Base-by-base conservation (phyloP, 2,888 invertebrate species). In the Drosophila parthenogenetica region DNA sequence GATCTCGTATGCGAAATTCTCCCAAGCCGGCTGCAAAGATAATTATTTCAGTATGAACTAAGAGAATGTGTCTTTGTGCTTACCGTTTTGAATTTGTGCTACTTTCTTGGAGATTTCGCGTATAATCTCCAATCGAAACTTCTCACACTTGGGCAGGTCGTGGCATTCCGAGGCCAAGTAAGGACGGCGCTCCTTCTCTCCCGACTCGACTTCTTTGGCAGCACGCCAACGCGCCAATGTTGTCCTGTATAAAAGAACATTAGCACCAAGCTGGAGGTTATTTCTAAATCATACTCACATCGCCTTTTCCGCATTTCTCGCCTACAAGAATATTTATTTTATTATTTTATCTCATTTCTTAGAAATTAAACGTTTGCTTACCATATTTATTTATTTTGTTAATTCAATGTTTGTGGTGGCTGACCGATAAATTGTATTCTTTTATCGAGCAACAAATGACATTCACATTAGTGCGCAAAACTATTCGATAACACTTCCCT, bases 41-140 rank as follows among this genome's bases (percentile, higher is more conserved):
- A n/a, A 69, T 46, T 1, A 22, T 59, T 22, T 10, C 5, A 32
- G 17, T 17, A 25, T 13, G 3, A 5, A 32, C 16, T 35, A 3
- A 2, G 8, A 10, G 5, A 16, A 19, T 17, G 7, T 14, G 1
- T n/a, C 13, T 32, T 19, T 10, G 2, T 7, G 25, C 65, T 77
- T 91, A 96, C 96, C 98, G 93, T 99, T 99, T 92, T 99, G 99
- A 91, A 99, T 99, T 92, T 99, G 98, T 1, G 99, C 97, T 0
- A 99, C 99, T 93, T 99, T 99, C 90, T 98, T 97, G 0, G 99
- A 98, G 43, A 99, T 96, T 93, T 99, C 99, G 62, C 98, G 94
- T 61, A 99, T 97, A 67, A 99, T 98, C 92, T 99, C 99, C 92
- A 98, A 94, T 73, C 99, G 94, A 96, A 98, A 99, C 93, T 98